phyloP scores from a whole-genome alignment of 2,113 vertebrate species.

The Neogobius melanostomus region DNA sequence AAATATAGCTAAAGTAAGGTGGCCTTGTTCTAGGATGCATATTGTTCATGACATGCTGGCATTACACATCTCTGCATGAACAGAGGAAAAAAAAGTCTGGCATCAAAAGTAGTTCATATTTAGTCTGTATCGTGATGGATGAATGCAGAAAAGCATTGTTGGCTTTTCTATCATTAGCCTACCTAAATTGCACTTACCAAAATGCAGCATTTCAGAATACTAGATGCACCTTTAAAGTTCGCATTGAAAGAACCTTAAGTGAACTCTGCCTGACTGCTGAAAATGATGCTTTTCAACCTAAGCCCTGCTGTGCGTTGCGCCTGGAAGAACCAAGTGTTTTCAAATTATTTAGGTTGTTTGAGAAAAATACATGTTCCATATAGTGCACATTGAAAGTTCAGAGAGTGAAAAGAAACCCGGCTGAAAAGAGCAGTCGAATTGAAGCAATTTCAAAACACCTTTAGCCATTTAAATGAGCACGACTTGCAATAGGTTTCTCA shows the following conservation, averaged over 20 bases:
- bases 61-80: background rate
- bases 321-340: background rate
- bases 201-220: background rate
- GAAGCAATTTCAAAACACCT: slow-evolving; percentile 38
- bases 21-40: background rate
- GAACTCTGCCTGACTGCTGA: slow-evolving; percentile 1
- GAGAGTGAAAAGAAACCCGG: slow-evolving; percentile 13
- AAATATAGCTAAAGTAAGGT: too few species aligned
- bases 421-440: slow-evolving; percentile 23
- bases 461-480: slow-evolving; percentile 37
- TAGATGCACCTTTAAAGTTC: background rate
- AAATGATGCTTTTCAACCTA: slow-evolving; percentile 13
- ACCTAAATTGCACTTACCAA: background rate
- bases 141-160: background rate
- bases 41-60: background rate
- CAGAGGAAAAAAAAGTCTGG: background rate
- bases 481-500: background rate
- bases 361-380: slow-evolving; percentile 15
- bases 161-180: background rate
- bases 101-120: too few species aligned
- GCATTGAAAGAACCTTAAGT: background rate
- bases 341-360: slow-evolving; percentile 31
- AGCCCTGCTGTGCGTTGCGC: background rate
- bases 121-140: too few species aligned
- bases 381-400: slow-evolving; percentile 30